Base-by-base conservation (phyloP, 2,113 vertebrate species). In the Periophthalmodon schlosseri region DNA sequence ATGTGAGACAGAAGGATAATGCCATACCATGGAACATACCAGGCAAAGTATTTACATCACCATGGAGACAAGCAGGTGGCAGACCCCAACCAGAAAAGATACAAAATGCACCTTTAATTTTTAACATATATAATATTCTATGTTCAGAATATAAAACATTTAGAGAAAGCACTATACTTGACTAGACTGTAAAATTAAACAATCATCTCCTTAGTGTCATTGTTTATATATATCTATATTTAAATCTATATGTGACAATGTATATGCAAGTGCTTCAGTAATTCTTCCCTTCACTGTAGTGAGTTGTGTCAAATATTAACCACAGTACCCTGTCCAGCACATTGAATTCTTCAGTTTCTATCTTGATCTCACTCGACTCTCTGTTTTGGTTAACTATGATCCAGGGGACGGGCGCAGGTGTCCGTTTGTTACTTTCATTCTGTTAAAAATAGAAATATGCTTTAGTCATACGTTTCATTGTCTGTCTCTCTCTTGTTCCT, bases 361-460 rank as follows among this genome's bases (percentile, higher is more conserved):
- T 20, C 70, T 87, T 88, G 33, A 70, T 80, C 78, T 90, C 86
- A 24, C 77, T 39, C 0, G 83, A 61, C 64, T 93, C 91, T 23
- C 87, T 77, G 70, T 69, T 86, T 23, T 83, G 68, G 3, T 12
- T 82, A 52, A 76, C 68, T 72, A 83, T 90, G 73, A 93, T 91
- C 93, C 92, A 94, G 34, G 87, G 93, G 70, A 94, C 92, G 9
- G 86, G 91, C 34, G 85, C 87, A 39, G 77, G 87, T 20, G 76
- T 24, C 28, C 76, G 74, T 71, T 90, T 93, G 34, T 66, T 12
- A 54, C 72, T 77, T 4, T 6, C 15, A 4, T 1, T 70, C 93
- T 94, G 65, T 73, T 5, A 70, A 64, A 67, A 46, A 67, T 21
- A 23, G 64, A 46, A 46, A 67, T 13, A 21, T 67, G 39, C 12